phyloP scores from a whole-genome alignment of 2,113 vertebrate genomes.

The Opisthocomus hoazin region DNA sequence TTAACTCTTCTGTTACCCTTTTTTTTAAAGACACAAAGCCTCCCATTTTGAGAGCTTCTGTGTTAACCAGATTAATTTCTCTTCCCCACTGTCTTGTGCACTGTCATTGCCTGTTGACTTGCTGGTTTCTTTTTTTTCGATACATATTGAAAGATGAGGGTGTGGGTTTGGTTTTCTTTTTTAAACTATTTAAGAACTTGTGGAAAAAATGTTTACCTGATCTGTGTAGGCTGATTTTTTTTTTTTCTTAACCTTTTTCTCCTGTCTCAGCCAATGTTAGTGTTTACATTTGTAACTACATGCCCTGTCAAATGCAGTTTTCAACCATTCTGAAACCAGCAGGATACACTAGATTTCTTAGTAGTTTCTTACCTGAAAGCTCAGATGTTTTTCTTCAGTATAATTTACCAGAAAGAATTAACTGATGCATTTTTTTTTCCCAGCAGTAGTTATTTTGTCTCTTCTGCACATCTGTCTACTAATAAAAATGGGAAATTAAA shows the following conservation, averaged over 20 bases:
- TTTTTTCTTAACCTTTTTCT: background rate
- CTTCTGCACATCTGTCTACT: constrained; percentile 80
- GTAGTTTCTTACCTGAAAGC: constrained; percentile 69
- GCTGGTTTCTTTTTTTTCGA: constrained; percentile 57
- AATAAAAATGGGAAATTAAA: constrained; percentile 82
- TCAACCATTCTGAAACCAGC: constrained; percentile 75
- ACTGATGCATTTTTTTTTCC: constrained; percentile 72
- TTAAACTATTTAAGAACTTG: constrained; percentile 42
- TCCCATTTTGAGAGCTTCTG: constrained; percentile 35
- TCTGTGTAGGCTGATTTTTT: constrained; percentile 30
- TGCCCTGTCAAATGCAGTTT: constrained; percentile 68
- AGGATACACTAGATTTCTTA: constrained; percentile 67
- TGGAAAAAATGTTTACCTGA: constrained; percentile 48
- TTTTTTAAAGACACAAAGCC: background rate
- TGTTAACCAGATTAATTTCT: background rate
- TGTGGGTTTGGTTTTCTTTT: background rate
- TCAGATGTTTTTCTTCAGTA: constrained; percentile 59
- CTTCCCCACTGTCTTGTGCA: background rate
- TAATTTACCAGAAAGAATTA: constrained; percentile 73
- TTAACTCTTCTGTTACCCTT: constrained; percentile 25
- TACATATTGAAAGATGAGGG: background rate
- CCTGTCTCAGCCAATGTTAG: constrained; percentile 26
- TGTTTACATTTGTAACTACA: constrained; percentile 68
- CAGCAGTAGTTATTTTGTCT: constrained; percentile 77
- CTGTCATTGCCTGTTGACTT: constrained; percentile 51